Evolutionary conservation across 2,113 vertebrate species (phyloP), one percentile per base, ranked within the genome.

Genomic region (Gobius niger): DNA sequence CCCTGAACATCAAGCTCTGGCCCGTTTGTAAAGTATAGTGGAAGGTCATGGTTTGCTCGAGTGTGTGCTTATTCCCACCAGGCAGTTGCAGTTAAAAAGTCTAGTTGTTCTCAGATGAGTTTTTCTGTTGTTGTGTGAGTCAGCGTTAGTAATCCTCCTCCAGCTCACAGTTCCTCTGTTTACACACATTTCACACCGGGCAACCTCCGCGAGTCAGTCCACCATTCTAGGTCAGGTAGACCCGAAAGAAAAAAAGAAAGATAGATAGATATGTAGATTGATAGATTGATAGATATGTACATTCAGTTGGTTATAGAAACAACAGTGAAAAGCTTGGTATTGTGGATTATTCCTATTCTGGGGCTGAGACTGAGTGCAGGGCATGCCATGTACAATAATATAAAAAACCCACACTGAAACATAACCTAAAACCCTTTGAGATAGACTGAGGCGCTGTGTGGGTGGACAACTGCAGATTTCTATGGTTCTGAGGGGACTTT

Each of bases 71-170:
- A 6, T 19, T 18, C 52, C 52, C 52, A 19, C 52, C 5, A n/a
- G 9, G 52, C 52, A 24, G 52, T 24, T 54, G 24, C 18, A 24
- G 52, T 54, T 9, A 54, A 24, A 19, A 54, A 11, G 18, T 54
- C 24, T 54, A 18, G 10, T 19, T 19, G 52, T 54, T 54, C 52
- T 16, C 52, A 19, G 16, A 54, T 16, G 52, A 11, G 16, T 54
- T 24, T 5, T 9, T 24, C 18, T 24, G 52, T 49, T 14, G 7
- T 54, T 54, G 18, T 24, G 18, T 54, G 52, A 54, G 52, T 54
- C 52, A 54, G 52, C 11, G 52, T 54, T 54, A 54, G 52, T 54
- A 54, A 54, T 54, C 52, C 52, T 54, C 52, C 18, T 24, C 52
- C 52, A 54, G 47, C 47, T 34, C 24, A 34, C 24, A 34, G 24